Evolutionary conservation across 2,113 vertebrate genomes (phyloP).

Genomic region (Chloroceryle aenea): DNA sequence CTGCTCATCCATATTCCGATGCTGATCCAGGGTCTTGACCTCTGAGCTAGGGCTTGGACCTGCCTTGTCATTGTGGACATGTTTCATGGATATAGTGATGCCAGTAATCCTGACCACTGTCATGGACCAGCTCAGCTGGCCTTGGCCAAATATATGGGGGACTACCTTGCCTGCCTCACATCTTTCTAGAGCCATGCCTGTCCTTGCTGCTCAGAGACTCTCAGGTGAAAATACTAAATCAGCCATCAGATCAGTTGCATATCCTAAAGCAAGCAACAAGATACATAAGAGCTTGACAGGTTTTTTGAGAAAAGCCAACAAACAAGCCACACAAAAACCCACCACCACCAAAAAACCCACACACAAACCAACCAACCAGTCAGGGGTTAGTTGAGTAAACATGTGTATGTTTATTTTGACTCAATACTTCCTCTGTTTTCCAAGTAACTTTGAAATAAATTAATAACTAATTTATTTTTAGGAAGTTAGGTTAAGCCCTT

Average conservation of each 20-base stretch:
- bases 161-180: not conserved
- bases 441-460: not conserved
- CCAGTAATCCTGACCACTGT: too few species aligned
- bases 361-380: not conserved
- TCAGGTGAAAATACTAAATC: not conserved
- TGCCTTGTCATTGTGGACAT: accelerated
- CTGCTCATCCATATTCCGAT: not conserved
- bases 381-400: not conserved
- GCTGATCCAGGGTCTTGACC: not conserved
- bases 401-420: not conserved
- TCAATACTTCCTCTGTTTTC: not conserved
- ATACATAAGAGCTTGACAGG: not conserved
- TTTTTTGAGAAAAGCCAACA: not conserved
- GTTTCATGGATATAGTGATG: accelerated
- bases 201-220: not conserved
- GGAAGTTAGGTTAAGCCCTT: not conserved
- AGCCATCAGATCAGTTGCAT: not conserved
- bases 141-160: accelerated
- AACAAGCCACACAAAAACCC: too few species aligned
- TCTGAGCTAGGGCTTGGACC: accelerated
- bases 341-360: too few species aligned
- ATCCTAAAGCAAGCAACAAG: not conserved
- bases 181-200: not conserved
- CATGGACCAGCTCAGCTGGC: not conserved
- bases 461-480: not conserved